A percentile compares a stretch with the other conserved stretches of the same genome.
Conservation (phyloP, 2,888 invertebrate species). For the Phengaris arion region DNA sequence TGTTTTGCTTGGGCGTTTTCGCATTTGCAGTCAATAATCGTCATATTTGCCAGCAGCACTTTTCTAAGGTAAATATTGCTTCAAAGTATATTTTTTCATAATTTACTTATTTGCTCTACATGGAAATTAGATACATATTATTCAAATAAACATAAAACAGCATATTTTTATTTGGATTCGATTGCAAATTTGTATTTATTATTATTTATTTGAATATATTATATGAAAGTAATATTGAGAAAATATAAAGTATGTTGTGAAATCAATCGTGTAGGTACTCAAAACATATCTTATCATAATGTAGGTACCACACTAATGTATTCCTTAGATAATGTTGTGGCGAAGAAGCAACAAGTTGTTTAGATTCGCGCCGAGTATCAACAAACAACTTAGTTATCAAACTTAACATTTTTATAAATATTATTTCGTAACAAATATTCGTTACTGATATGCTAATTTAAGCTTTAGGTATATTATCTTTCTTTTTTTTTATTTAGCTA, state of each 20-base stretch:
- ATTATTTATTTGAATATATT: neutral
- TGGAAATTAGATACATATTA: too few relatives aligned
- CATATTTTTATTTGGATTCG: neutral
- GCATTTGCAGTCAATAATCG: neutral
- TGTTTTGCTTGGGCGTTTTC: constrained; percentile 27
- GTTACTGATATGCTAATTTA: too few relatives aligned
- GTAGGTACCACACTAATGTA: neutral
- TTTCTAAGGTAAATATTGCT: constrained; percentile 13
- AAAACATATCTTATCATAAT: neutral
- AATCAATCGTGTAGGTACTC: neutral
- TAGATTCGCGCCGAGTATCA: neutral
- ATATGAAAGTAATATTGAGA: neutral
- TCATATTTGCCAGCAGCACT: neutral
- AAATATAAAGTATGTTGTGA: neutral
- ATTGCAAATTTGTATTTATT: neutral
- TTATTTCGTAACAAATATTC: too few relatives aligned
- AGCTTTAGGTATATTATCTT: too few relatives aligned
- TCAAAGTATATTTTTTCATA: neutral
- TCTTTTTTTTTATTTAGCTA: too few relatives aligned
- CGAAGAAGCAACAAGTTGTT: constrained; percentile 1
- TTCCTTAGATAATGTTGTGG: constrained; percentile 7
- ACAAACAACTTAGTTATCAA: neutral
- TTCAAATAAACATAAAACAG: too few relatives aligned
- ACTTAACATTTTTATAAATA: neutral
- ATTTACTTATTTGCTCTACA: neutral